These are phyloP conservation scores for Neomonachus schauinslandi DNA, from an alignment of 2,113 vertebrate genomes.

Conservation along the genomic window DNA sequence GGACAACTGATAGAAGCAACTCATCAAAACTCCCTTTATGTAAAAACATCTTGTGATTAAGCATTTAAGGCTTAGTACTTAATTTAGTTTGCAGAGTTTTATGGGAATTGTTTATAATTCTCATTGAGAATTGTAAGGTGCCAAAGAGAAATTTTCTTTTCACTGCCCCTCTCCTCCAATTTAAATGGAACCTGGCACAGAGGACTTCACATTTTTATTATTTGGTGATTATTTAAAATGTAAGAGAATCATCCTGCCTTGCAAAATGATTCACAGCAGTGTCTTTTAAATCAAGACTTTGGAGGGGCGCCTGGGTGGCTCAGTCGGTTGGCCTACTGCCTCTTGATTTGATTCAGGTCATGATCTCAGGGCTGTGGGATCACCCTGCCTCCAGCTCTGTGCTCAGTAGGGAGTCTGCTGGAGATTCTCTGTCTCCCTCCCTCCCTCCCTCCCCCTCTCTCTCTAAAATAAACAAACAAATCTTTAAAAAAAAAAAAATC, in stretches of 20 bases:
- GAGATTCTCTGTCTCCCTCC: too few relatives aligned
- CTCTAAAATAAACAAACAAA: too few relatives aligned
- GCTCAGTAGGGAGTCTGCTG: too few relatives aligned
- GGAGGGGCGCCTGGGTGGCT: neutral
- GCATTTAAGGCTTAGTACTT: neutral
- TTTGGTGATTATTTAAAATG: slow-evolving; percentile 27
- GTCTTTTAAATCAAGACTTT: neutral
- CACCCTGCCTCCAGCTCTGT: too few relatives aligned
- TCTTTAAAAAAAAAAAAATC: neutral
- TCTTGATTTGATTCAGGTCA: neutral
- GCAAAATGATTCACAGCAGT: neutral
- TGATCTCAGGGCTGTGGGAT: too few relatives aligned
- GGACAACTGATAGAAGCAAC: neutral
- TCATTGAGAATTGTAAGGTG: neutral
- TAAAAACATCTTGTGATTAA: slow-evolving; percentile 27
- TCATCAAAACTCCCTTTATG: neutral
- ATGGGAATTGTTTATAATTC: neutral
- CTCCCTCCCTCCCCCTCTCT: too few relatives aligned
- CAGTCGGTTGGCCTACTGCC: neutral
- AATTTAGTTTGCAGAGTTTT: neutral
- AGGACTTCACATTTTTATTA: neutral
- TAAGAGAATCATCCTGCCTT: neutral
- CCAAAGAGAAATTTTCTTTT: neutral
- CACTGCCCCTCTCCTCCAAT: too few relatives aligned
- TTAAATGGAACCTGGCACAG: neutral